These are phyloP conservation scores for Mormyrops attenuatus DNA, from an alignment of 2,797 vertebrate species.

Conservation along the genomic window DNA sequence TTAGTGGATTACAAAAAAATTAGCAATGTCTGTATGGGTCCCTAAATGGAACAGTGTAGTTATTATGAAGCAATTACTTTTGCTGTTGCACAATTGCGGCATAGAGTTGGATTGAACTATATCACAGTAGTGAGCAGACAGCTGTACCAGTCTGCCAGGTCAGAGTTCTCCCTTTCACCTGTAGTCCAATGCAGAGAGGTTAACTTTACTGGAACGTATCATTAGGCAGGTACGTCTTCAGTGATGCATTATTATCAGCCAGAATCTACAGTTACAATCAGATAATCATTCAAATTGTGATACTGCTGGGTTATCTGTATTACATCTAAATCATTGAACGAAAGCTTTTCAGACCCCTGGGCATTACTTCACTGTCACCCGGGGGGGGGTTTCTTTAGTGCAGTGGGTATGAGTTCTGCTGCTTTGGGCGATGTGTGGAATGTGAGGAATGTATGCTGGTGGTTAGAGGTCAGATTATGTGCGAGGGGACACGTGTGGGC, in stretches of 20 bases:
- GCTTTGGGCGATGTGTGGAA: constrained; percentile 49
- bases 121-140: background rate
- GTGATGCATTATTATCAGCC: background rate
- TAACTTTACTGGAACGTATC: background rate
- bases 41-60: background rate
- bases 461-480: constrained; percentile 56
- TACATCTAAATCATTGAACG: background rate
- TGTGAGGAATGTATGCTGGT: constrained; percentile 54
- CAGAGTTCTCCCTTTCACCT: constrained; percentile 24
- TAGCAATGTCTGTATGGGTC: background rate
- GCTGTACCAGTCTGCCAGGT: background rate
- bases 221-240: background rate
- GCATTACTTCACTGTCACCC: constrained; percentile 15
- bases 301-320: background rate
- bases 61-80: background rate
- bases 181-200: background rate
- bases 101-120: background rate
- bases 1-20: background rate
- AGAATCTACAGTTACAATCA: background rate
- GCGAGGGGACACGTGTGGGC: constrained; percentile 50
- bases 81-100: background rate
- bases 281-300: background rate
- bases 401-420: constrained; percentile 36
- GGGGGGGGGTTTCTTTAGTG: constrained; percentile 22
- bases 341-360: constrained; percentile 1